Conservation (phyloP, 2,113 vertebrate genomes). For the Agapornis roseicollis region DNA sequence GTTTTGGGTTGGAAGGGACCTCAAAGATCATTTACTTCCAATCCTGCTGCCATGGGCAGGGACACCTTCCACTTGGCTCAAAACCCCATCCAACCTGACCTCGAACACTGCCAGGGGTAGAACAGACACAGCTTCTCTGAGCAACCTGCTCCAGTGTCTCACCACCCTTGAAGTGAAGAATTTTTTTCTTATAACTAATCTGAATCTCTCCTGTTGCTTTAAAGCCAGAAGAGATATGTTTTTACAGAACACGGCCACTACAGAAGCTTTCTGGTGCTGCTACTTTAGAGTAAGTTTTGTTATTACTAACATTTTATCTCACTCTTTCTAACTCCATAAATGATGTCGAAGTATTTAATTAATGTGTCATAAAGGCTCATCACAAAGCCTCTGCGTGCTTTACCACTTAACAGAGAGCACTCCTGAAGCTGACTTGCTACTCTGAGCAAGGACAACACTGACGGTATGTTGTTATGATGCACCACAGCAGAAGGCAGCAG, state of each 20-base stretch:
- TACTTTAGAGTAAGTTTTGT: neutral
- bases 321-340: neutral
- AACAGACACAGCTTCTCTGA: neutral
- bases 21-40: neutral
- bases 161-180: neutral
- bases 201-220: neutral
- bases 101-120: neutral
- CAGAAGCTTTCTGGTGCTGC: neutral
- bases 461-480: accelerated
- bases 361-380: neutral
- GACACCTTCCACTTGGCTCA: neutral
- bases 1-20: neutral
- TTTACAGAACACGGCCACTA: neutral
- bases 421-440: neutral
- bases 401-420: neutral
- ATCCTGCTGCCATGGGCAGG: neutral
- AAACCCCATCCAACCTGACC: neutral
- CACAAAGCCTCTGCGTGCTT: too few relatives aligned
- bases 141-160: neutral
- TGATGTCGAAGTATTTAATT: neutral
- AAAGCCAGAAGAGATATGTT: neutral
- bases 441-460: neutral
- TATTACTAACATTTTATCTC: neutral
- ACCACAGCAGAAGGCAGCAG: neutral
- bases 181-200: neutral